Conservation (phyloP, 2,113 vertebrate genomes). For the Pycnonotus jocosus region DNA sequence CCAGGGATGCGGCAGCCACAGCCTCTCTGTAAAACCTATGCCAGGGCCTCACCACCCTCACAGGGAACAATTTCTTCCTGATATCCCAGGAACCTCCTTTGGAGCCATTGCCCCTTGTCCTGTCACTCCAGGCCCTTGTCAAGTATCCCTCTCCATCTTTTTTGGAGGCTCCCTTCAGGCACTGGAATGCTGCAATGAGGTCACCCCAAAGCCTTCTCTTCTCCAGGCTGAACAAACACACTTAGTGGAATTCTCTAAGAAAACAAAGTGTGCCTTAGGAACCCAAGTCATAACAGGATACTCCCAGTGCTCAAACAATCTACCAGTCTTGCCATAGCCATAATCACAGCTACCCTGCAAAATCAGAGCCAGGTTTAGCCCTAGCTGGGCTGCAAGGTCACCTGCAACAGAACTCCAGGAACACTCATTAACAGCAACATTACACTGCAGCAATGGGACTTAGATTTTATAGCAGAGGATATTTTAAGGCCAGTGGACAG, state of each 20-base stretch:
- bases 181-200: fast-evolving
- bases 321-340: not conserved
- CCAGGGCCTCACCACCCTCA: not conserved
- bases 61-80: not conserved
- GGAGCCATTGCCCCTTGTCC: not conserved
- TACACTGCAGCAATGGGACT: not conserved
- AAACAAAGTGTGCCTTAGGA: not conserved
- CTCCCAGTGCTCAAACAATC: not conserved
- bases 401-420: not conserved
- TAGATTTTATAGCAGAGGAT: not conserved
- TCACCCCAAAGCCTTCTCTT: not conserved
- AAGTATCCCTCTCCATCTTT: not conserved
- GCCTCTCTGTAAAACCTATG: fast-evolving
- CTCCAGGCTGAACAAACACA: not conserved
- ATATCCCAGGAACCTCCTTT: too few species aligned
- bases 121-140: not conserved
- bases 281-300: not conserved
- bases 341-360: not conserved
- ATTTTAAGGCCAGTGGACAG: not conserved
- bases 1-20: not conserved
- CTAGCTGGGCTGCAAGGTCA: not conserved
- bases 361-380: not conserved
- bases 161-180: fast-evolving
- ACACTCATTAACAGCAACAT: not conserved
- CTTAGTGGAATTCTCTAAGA: not conserved